Evolutionary conservation across 2,888 invertebrate species (phyloP), one percentile per base, ranked within the genome.

Genomic region (Dolichomitus sp.): DNA sequence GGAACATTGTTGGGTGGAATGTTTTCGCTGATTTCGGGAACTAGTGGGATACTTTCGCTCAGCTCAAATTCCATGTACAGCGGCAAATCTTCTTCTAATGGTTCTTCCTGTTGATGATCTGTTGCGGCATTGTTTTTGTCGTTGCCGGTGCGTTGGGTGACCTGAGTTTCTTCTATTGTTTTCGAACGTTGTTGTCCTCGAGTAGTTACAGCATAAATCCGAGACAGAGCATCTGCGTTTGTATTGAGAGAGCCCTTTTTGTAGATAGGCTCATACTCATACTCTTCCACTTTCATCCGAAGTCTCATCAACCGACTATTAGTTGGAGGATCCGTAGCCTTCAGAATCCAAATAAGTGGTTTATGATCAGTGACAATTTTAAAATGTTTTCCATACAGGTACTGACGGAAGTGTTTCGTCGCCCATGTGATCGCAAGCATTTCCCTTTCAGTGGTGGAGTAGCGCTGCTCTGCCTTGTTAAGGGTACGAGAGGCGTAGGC

Each of bases 341-440:
- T 80, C 59, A 73, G 37, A 19, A 80, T 14, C 86, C 83, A 83
- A 0, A 80, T 63, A 0, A 84, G 48, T 2, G 81, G 80, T n/a
- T 59, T 61, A 11, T 86, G 85, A 27, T 86, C 83, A 0, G 83
- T 86, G 1, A 78, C 63, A 4, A 86, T 70, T 4, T 66, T 74
- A 12, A 86, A 86, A 6, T 63, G 81, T 14, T 76, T 57, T 23
- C 86, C 83, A 52, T 83, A 84, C 40, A 84, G 9, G 5, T 85
- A 86, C 2, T 77, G 81, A 3, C 80, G 68, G 23, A 86, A 86
- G 23, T 80, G 77, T 65, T 81, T 81, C 1, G 66, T 66, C 2
- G 66, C 75, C 66, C 76, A 84, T 0, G 73, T 66, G 1, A 85
- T 80, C 0, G 78, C 84, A 12, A 78, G 63, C 50, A 83, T n/a